Evolutionary conservation across 2,113 vertebrate genomes (phyloP), one percentile per base, ranked within the genome.

Genomic region (Choloepus hoffmanni): DNA sequence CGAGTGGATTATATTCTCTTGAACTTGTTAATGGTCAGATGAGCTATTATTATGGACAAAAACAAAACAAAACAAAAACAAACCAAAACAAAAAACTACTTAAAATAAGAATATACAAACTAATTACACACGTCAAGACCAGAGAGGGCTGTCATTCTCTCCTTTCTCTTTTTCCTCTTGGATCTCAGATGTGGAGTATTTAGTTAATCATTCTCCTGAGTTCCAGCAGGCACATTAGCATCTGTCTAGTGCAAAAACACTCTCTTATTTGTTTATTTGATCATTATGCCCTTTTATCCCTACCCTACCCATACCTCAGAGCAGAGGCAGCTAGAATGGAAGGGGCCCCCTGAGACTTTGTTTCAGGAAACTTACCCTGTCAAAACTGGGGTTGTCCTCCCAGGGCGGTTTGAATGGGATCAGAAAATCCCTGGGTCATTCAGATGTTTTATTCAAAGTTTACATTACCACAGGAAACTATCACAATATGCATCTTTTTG

Each of bases 1-100:
- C 95, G 43, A 19, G 18, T 79, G 60, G 7, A 55, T 91, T 84
- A 48, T 12, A 58, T 76, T 89, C 21, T 95, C 65, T 95, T 78
- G 60, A 95, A 58, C 50, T 5, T 96, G 48, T 43, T 95, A 43
- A 60, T 19, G 23, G 28, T 68, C 43, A 85, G 43, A 43, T 85
- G 33, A 43, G 18, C 23, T 55, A 24, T 55, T 78, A 90, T 87
- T 85, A 72, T 16, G 85, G n/a, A 33, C 19, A 90, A 89, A 89
- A 11, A 45, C 43, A 45, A 36, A 62, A 55, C 4, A 48, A 83
- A 82, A 40, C 8, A 6, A 43, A 82, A 55, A 19, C 78, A 90
- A 81, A 81, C n/a, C 13, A 55, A 92, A 85, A 2, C 19, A 73
- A 62, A 86, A 84, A 21, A 7, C 4, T n/a, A 14, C 16, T 23